These are phyloP conservation scores for Alentia gelatinosa DNA, from an alignment of 2,888 invertebrate species.

Conservation along the genomic window DNA sequence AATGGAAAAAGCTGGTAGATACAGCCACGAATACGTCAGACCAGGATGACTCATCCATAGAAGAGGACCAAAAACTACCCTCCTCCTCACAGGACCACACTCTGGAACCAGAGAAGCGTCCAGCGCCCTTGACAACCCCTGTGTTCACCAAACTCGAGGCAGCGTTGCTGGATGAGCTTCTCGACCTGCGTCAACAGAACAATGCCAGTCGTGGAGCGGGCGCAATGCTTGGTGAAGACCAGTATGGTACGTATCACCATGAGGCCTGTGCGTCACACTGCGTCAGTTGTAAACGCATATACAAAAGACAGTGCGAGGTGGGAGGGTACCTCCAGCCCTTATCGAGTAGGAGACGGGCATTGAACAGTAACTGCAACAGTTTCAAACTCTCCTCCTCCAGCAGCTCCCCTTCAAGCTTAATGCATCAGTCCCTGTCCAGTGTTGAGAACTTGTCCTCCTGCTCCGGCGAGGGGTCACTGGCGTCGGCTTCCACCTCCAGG, in stretches of 20 bases:
- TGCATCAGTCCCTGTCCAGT: constrained; percentile 21
- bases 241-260: not conserved
- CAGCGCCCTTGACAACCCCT: not conserved
- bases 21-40: constrained; percentile 49
- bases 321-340: constrained; percentile 25
- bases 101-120: not conserved
- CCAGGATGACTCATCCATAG: constrained; percentile 18
- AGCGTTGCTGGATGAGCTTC: constrained; percentile 12
- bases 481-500: not conserved
- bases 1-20: constrained; percentile 38
- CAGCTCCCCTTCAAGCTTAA: constrained; percentile 3
- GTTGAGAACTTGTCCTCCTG: constrained; percentile 15
- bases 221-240: not conserved
- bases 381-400: constrained; percentile 30
- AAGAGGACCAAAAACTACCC: not conserved
- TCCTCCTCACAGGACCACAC: not conserved
- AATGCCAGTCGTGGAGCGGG: constrained; percentile 24
- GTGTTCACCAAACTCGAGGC: constrained; percentile 35
- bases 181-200: constrained; percentile 23
- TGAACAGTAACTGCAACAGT: not conserved
- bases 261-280: constrained; percentile 25
- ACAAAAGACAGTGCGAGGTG: constrained; percentile 27
- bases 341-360: not conserved
- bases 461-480: not conserved
- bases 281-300: not conserved